A percentile compares a stretch with the other conserved stretches of the same genome.
Conservation (phyloP, 2,888 invertebrate genomes). For the Pandemis heparana region DNA sequence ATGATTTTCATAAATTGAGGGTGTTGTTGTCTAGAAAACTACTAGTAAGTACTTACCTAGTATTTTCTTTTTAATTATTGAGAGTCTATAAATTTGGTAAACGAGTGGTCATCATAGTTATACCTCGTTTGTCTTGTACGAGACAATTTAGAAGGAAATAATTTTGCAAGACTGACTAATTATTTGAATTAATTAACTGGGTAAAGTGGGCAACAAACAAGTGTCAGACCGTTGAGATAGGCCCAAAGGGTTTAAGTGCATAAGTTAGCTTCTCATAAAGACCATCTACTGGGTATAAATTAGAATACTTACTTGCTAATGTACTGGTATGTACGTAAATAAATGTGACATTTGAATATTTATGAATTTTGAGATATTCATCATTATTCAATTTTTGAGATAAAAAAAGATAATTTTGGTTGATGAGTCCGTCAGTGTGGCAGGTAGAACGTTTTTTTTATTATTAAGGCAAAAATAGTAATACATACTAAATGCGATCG, state of each 20-base stretch:
- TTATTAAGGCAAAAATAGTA: too few species aligned
- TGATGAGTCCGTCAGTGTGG: too few species aligned
- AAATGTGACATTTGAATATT: too few species aligned
- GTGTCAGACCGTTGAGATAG: slow-evolving; percentile 55
- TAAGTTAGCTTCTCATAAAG: slow-evolving; percentile 13
- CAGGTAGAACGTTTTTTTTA: too few species aligned
- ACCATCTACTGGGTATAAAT: slow-evolving; percentile 2
- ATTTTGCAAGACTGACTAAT: slow-evolving; percentile 67
- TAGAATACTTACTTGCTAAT: neutral
- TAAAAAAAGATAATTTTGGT: too few species aligned
- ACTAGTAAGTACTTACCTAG: too few species aligned
- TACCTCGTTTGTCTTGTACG: slow-evolving; percentile 58
- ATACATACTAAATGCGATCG: too few species aligned
- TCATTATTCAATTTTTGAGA: too few species aligned
- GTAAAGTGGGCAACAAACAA: slow-evolving; percentile 64
- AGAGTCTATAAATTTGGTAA: neutral
- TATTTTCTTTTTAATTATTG: too few species aligned
- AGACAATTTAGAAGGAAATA: slow-evolving; percentile 71
- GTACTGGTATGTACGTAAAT: neutral
- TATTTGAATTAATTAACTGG: slow-evolving; percentile 70
- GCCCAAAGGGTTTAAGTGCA: slow-evolving; percentile 23
- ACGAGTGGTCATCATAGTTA: slow-evolving; percentile 29
- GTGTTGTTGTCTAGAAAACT: too few species aligned
- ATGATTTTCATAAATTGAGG: too few species aligned
- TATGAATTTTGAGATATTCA: too few species aligned